Percentiles rank a stretch among this genome's conserved stretches.
Conservation (phyloP, 2,797 vertebrate genomes). For the Clarias pachynema region DNA sequence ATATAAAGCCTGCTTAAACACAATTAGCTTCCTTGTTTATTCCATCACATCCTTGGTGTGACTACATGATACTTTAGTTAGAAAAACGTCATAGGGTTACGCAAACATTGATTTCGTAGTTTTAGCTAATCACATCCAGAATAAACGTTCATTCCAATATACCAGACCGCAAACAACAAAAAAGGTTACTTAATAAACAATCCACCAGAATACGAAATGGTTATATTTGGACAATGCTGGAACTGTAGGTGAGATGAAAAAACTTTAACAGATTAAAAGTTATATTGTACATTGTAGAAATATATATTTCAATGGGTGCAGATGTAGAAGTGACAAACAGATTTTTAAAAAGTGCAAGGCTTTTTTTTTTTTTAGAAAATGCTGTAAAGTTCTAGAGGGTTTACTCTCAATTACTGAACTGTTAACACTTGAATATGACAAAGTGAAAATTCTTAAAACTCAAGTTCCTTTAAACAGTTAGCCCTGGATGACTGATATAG, state of each 20-base stretch:
- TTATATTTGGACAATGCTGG: background rate
- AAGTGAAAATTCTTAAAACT: background rate
- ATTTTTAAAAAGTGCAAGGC: background rate
- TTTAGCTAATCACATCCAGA: background rate
- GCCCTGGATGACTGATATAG: background rate
- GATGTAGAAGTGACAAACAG: background rate
- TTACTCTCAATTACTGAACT: background rate
- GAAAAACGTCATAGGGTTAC: background rate
- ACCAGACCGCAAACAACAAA: background rate
- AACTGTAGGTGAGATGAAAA: no score
- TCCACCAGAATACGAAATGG: background rate
- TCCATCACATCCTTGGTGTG: background rate
- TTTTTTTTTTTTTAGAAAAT: background rate
- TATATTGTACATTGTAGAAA: background rate
- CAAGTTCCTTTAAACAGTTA: background rate
- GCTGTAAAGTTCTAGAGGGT: no score
- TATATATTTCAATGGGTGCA: background rate
- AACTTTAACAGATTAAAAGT: background rate
- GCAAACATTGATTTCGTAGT: background rate
- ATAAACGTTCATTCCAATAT: background rate
- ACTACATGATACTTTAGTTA: background rate
- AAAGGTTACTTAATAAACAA: background rate
- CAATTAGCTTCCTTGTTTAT: background rate
- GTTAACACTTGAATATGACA: background rate
- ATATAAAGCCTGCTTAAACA: background rate